These are phyloP conservation scores for Cyprinodon tularosa DNA, from an alignment of 2,113 vertebrate species.

Conservation along the genomic window DNA sequence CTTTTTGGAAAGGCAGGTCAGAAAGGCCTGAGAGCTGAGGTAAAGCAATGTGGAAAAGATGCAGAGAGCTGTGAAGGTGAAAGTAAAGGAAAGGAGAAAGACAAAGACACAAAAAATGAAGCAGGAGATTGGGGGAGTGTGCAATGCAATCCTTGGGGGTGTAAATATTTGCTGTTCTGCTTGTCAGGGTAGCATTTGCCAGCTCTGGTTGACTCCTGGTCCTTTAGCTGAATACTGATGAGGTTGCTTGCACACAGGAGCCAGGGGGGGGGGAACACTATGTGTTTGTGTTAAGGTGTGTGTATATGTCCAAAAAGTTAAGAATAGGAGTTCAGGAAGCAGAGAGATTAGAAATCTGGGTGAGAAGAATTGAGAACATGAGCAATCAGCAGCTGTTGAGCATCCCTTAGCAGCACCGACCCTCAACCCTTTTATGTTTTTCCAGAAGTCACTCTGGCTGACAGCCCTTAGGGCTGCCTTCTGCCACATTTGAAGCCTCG, in stretches of 20 bases:
- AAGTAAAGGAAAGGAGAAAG: constrained; percentile 24
- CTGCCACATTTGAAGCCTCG: constrained; percentile 42
- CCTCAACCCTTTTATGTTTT: constrained; percentile 53
- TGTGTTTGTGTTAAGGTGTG: constrained; percentile 27
- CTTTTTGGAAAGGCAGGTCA: constrained; percentile 40
- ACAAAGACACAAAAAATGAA: constrained; percentile 20
- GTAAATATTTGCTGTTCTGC: constrained; percentile 85
- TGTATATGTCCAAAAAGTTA: constrained; percentile 10
- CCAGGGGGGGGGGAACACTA: constrained; percentile 11
- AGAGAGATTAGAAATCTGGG: constrained; percentile 45
- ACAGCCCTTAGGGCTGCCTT: constrained; percentile 49
- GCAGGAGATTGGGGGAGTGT: constrained; percentile 32
- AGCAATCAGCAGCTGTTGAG: constrained; percentile 57
- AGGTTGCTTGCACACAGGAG: constrained; percentile 50
- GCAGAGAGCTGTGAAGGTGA: constrained; percentile 12
- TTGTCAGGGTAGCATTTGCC: constrained; percentile 78
- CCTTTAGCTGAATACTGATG: constrained; percentile 78
- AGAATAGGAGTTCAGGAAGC: constrained; percentile 31
- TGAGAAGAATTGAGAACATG: constrained; percentile 28
- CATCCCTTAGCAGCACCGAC: constrained; percentile 52
- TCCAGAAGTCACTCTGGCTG: constrained; percentile 61
- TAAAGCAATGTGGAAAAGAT: constrained; percentile 31
- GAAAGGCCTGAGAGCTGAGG: constrained; percentile 9
- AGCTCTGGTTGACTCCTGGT: constrained; percentile 72
- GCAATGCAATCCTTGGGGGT: constrained; percentile 60